Conservation (phyloP, 2,797 vertebrate genomes). For the Pterois miles region DNA sequence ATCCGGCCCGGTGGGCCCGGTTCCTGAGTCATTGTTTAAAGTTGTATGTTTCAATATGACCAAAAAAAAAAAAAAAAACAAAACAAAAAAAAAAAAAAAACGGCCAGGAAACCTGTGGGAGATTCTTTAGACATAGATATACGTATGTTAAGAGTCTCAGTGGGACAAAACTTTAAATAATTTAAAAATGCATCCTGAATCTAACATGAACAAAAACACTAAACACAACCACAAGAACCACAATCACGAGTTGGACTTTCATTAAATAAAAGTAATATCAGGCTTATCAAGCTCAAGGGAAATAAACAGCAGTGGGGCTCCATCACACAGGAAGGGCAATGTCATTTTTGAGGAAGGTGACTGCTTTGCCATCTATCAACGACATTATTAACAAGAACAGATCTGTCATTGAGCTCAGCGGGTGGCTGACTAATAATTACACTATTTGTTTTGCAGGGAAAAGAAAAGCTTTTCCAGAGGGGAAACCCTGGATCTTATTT, state of each 20-base stretch:
- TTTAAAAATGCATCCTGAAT: not conserved
- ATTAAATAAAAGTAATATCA: not conserved
- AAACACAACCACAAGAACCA: not conserved
- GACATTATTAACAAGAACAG: not conserved
- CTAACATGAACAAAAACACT: not conserved
- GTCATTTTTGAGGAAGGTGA: not conserved
- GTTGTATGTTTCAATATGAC: not conserved
- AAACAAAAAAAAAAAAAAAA: not conserved
- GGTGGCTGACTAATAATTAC: not conserved
- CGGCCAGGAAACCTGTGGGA: not conserved
- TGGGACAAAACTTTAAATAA: not conserved
- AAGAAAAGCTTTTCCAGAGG: not conserved
- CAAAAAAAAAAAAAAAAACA: not conserved
- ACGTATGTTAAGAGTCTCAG: not conserved
- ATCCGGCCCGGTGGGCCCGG: slow-evolving; percentile 4
- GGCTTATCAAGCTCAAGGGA: not conserved
- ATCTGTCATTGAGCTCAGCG: not conserved
- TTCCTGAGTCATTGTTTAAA: slow-evolving; percentile 29
- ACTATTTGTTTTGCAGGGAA: not conserved
- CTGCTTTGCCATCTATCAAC: not conserved
- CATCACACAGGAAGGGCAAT: not conserved
- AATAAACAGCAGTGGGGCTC: not conserved
- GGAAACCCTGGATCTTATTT: not conserved
- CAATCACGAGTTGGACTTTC: not conserved
- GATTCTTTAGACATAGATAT: not conserved